Conservation (phyloP, 1,140 invertebrate species). For the Philaenus spumarius region DNA sequence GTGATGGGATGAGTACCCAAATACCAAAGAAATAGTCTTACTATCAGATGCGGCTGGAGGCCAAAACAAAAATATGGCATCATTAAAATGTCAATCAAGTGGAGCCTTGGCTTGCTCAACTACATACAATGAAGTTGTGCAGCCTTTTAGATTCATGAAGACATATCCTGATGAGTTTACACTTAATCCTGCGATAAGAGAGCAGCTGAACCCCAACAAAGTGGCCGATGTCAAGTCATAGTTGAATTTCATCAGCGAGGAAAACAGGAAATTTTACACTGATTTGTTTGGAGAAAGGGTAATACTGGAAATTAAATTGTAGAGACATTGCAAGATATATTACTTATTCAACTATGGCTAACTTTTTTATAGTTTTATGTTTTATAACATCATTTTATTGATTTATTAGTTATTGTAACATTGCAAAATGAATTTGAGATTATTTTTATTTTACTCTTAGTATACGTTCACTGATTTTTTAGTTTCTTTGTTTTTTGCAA, state of each 20-base stretch:
- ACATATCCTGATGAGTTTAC: background rate
- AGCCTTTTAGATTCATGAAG: background rate
- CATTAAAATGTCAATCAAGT: background rate
- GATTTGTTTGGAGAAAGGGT: background rate
- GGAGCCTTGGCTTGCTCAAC: background rate
- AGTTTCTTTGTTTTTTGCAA: too few relatives aligned
- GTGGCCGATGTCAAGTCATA: background rate
- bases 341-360: too few relatives aligned
- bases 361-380: too few relatives aligned
- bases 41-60: too few relatives aligned
- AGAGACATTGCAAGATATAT: background rate
- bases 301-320: background rate
- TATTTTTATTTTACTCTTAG: too few relatives aligned
- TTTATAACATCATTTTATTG: too few relatives aligned
- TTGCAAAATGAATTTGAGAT: too few relatives aligned
- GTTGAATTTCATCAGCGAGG: background rate
- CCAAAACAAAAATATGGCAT: background rate
- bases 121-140: background rate
- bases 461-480: too few relatives aligned
- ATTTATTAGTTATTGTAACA: too few relatives aligned
- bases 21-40: constrained; percentile 1
- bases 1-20: background rate
- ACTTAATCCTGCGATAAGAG: background rate
- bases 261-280: background rate
- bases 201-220: too few relatives aligned